Evolutionary conservation across 2,888 invertebrate genomes (phyloP).

Genomic region (Oscheius sp.): DNA sequence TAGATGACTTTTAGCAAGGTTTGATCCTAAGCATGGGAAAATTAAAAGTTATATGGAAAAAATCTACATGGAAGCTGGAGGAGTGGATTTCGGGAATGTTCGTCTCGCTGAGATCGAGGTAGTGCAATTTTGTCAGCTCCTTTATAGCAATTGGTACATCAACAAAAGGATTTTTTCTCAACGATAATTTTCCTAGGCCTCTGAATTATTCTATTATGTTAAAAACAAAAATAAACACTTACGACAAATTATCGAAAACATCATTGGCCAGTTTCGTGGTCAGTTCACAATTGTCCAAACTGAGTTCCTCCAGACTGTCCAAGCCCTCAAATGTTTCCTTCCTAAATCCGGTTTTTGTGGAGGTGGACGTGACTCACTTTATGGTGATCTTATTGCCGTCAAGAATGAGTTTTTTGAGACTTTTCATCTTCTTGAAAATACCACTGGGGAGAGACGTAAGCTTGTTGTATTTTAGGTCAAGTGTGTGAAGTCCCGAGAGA

Average conservation of each 20-base stretch:
- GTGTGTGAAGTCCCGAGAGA: constrained; percentile 40
- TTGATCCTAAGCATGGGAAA: constrained; percentile 36
- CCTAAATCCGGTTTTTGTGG: neutral
- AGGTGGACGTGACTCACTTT: neutral
- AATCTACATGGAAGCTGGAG: constrained; percentile 37
- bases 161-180: constrained; percentile 54
- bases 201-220: constrained; percentile 50
- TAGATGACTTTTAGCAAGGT: constrained; percentile 36
- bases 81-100: constrained; percentile 52
- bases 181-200: constrained; percentile 55
- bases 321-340: constrained; percentile 57
- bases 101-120: constrained; percentile 56
- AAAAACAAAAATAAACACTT: constrained; percentile 6
- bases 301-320: constrained; percentile 55
- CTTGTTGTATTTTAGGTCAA: constrained; percentile 47
- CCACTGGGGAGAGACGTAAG: constrained; percentile 35
- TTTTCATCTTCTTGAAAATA: constrained; percentile 37
- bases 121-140: constrained; percentile 41
- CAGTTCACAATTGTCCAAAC: constrained; percentile 59
- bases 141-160: constrained; percentile 59
- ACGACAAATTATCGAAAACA: constrained; percentile 62
- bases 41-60: neutral
- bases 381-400: constrained; percentile 50
- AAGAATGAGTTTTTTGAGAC: constrained; percentile 52
- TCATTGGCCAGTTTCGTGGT: constrained; percentile 47